phyloP scores from a whole-genome alignment of 2,888 invertebrate genomes.

The Piscicola geometra region DNA sequence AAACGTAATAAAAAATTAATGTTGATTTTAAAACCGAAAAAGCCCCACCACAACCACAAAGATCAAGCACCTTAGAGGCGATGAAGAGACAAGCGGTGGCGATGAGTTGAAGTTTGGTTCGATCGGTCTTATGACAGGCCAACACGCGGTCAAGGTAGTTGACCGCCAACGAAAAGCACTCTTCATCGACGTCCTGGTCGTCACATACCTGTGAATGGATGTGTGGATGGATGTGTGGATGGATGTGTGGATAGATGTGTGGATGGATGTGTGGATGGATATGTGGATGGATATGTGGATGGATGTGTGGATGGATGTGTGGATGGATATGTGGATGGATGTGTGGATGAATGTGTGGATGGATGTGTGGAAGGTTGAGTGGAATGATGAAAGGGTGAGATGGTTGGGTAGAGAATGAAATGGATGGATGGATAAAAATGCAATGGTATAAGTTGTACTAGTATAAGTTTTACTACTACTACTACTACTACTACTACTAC shows the following conservation, averaged over 20 bases:
- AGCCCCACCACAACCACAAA: no score
- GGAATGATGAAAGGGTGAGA: no score
- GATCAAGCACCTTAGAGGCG: constrained; percentile 81
- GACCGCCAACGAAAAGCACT: constrained; percentile 84
- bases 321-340: no score
- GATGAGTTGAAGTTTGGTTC: constrained; percentile 72
- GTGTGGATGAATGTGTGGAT: no score
- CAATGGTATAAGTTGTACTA: not conserved
- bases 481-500: not conserved
- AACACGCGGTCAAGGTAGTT: constrained; percentile 90
- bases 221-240: not conserved
- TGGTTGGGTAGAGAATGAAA: no score
- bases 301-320: no score
- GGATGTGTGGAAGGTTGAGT: no score
- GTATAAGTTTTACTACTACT: not conserved
- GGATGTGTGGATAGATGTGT: not conserved
- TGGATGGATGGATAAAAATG: no score
- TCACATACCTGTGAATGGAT: constrained; percentile 73
- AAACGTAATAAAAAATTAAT: not conserved
- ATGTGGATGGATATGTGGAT: no score
- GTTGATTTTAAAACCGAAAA: no score
- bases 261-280: no score
- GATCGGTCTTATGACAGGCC: constrained; percentile 73
- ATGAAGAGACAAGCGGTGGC: constrained; percentile 85
- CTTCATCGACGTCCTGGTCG: constrained; percentile 83